Evolutionary conservation across 2,113 vertebrate species (phyloP).

Genomic region (Phrynocephalus versicolor): DNA sequence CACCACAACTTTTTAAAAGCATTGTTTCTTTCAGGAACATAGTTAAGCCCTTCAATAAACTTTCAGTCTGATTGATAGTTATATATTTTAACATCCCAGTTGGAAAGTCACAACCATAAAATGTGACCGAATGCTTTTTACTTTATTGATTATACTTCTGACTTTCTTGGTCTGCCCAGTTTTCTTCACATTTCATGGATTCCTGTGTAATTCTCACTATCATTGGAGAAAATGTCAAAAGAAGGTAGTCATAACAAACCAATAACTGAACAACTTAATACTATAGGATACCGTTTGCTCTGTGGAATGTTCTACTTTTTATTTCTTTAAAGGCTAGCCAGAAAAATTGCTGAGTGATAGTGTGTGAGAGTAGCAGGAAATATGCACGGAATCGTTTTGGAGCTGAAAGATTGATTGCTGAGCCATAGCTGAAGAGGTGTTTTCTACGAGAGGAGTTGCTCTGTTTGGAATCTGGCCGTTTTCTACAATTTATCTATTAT

Average conservation of each 20-base stretch:
- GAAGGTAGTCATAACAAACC: neutral
- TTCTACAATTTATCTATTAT: neutral
- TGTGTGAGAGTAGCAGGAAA: neutral
- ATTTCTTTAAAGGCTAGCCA: conserved; percentile 30
- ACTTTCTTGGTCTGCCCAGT: conserved; percentile 34
- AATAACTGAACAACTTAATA: conserved; percentile 11
- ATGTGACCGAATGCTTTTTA: conserved; percentile 21
- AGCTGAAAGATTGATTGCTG: neutral
- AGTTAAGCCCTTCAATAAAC: conserved; percentile 15
- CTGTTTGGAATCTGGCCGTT: neutral
- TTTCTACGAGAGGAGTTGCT: neutral
- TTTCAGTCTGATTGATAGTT: neutral
- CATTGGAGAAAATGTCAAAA: conserved; percentile 27
- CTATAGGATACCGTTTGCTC: neutral
- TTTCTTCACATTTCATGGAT: conserved; percentile 12
- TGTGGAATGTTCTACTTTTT: conserved; percentile 17
- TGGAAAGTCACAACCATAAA: conserved; percentile 34
- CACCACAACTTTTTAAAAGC: neutral
- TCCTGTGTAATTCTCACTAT: neutral
- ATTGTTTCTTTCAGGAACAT: neutral
- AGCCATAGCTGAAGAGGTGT: neutral
- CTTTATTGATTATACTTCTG: conserved; percentile 19
- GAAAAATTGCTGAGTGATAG: conserved; percentile 16
- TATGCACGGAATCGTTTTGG: neutral
- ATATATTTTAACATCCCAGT: conserved; percentile 3